phyloP scores from a whole-genome alignment of 2,888 invertebrate genomes.

The Baccha elongata region DNA sequence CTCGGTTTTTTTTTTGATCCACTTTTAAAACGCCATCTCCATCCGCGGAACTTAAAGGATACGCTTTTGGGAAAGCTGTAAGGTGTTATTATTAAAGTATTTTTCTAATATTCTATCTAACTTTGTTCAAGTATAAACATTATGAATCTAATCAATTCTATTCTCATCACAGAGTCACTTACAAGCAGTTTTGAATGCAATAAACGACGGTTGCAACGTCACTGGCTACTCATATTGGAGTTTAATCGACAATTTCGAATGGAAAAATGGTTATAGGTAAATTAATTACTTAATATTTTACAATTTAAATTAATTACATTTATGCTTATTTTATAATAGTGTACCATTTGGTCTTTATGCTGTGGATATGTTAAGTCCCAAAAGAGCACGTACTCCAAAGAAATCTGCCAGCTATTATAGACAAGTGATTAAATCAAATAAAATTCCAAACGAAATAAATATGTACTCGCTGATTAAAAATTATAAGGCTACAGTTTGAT shows the following conservation, averaged over 20 bases:
- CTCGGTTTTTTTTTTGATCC: too few relatives aligned
- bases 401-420: constrained; percentile 85
- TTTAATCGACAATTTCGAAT: constrained; percentile 79
- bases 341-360: constrained; percentile 87
- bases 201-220: constrained; percentile 77
- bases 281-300: constrained; percentile 13
- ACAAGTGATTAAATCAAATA: constrained; percentile 81
- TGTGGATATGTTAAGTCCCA: constrained; percentile 86
- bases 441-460: constrained; percentile 1
- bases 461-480: neutral
- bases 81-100: too few relatives aligned
- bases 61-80: too few relatives aligned
- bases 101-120: too few relatives aligned
- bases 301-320: neutral
- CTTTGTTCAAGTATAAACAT: too few relatives aligned
- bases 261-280: constrained; percentile 78
- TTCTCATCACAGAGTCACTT: constrained; percentile 76
- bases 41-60: too few relatives aligned
- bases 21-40: too few relatives aligned
- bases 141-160: neutral
- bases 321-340: constrained; percentile 82
- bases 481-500: neutral
- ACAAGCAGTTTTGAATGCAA: constrained; percentile 76
- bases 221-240: constrained; percentile 78
- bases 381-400: constrained; percentile 86